phyloP scores from a whole-genome alignment of 2,888 invertebrate genomes.

The Megalurothrips usitatus region DNA sequence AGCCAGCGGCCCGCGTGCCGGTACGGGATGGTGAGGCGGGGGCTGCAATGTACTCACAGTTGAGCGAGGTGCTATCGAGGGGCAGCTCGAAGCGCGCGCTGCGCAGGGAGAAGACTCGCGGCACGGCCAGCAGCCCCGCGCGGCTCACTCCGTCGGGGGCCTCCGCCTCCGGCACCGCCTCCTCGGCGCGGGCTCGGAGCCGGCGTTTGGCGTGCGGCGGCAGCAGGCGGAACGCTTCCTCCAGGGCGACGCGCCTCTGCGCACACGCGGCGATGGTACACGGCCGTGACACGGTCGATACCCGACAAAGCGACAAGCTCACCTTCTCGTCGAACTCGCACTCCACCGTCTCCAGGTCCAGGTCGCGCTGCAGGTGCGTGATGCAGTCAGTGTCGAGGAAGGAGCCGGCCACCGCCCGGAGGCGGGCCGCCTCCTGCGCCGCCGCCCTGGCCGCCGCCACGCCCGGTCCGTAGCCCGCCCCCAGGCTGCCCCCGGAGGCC shows the following conservation, averaged over 20 bases:
- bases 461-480: background rate
- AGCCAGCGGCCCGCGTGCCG: too few relatives aligned
- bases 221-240: slow-evolving; percentile 57
- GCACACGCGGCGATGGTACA: slow-evolving; percentile 6
- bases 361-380: slow-evolving; percentile 61
- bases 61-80: slow-evolving; percentile 57
- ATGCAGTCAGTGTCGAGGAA: slow-evolving; percentile 60
- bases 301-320: too few relatives aligned
- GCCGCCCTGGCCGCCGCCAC: slow-evolving; percentile 4
- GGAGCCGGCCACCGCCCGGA: slow-evolving; percentile 40
- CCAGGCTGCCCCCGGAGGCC: slow-evolving; percentile 16
- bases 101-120: slow-evolving; percentile 68
- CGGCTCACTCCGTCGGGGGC: slow-evolving; percentile 50
- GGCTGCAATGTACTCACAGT: slow-evolving; percentile 44
- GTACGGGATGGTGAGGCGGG: too few relatives aligned
- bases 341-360: slow-evolving; percentile 63
- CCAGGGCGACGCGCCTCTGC: slow-evolving; percentile 61
- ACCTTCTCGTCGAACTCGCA: slow-evolving; percentile 66
- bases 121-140: slow-evolving; percentile 61
- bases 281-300: background rate
- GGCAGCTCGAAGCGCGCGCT: slow-evolving; percentile 72
- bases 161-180: slow-evolving; percentile 44
- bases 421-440: background rate
- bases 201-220: slow-evolving; percentile 31
- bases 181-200: slow-evolving; percentile 36